These are phyloP conservation scores for Coracopsis vasa DNA, from an alignment of 2,113 vertebrate genomes.

Conservation along the genomic window DNA sequence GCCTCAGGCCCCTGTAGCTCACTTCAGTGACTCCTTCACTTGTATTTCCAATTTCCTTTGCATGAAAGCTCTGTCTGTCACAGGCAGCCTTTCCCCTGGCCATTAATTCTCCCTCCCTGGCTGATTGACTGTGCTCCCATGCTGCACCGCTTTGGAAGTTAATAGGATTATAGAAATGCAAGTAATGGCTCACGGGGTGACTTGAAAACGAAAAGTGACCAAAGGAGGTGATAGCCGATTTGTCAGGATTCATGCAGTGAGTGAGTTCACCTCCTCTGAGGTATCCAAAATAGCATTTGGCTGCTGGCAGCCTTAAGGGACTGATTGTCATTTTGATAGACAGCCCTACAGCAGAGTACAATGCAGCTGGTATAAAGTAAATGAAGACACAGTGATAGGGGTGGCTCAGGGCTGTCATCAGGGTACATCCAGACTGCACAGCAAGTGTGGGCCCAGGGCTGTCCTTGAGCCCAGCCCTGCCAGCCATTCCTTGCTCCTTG, in stretches of 20 bases:
- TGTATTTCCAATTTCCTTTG: conserved; percentile 42
- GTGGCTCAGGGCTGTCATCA: background rate
- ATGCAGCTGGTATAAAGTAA: background rate
- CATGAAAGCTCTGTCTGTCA: conserved; percentile 11
- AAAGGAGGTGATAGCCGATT: background rate
- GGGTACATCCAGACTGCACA: background rate
- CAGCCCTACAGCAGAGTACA: background rate
- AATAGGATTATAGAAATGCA: background rate
- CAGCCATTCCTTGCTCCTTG: background rate
- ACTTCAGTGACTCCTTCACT: background rate
- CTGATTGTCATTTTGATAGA: conserved; percentile 11
- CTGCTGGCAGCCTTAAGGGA: background rate
- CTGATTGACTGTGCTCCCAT: background rate
- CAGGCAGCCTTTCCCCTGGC: background rate
- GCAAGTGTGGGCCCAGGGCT: background rate
- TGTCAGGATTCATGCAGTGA: background rate
- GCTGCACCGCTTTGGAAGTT: background rate
- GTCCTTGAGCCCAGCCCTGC: background rate
- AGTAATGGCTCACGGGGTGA: background rate
- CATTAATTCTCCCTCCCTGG: conserved; percentile 1
- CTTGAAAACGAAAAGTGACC: background rate
- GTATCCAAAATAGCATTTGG: background rate
- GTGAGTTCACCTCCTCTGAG: background rate
- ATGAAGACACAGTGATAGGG: background rate
- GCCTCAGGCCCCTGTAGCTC: background rate